phyloP scores from a whole-genome alignment of 2,797 vertebrate genomes.

The Oreochromis grahami region DNA sequence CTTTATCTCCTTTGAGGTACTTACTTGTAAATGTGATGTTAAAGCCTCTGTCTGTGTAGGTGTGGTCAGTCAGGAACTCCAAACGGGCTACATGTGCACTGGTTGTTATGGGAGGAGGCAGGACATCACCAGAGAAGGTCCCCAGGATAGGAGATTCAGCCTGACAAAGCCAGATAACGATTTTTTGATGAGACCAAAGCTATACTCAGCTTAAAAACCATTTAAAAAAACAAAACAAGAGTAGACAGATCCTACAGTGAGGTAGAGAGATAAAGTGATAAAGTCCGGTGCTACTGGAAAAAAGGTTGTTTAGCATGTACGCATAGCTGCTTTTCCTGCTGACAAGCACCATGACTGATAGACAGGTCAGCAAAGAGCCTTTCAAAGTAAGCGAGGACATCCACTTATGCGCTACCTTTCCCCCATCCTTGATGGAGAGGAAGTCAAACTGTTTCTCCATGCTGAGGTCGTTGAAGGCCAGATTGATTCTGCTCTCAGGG shows the following conservation, averaged over 20 bases:
- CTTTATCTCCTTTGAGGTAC: slow-evolving; percentile 38
- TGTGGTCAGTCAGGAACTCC: slow-evolving; percentile 98
- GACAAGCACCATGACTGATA: neutral
- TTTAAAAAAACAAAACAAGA: neutral
- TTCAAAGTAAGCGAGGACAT: slow-evolving; percentile 1
- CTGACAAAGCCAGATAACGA: slow-evolving; percentile 2
- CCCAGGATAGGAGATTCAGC: slow-evolving; percentile 94
- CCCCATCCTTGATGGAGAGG: slow-evolving; percentile 93
- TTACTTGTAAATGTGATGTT: slow-evolving; percentile 98
- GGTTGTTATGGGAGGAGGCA: slow-evolving; percentile 94
- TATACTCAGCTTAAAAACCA: neutral
- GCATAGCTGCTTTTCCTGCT: neutral
- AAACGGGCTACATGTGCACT: slow-evolving; percentile 91
- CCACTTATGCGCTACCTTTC: slow-evolving; percentile 69
- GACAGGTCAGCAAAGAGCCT: neutral
- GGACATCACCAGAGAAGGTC: slow-evolving; percentile 90
- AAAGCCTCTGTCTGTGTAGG: slow-evolving; percentile 95
- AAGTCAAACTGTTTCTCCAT: slow-evolving; percentile 99
- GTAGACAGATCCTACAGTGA: neutral
- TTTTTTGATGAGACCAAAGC: neutral
- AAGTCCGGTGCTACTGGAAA: neutral
- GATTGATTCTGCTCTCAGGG: slow-evolving; percentile 92
- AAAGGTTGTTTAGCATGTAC: neutral
- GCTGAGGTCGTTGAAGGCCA: slow-evolving; percentile 97
- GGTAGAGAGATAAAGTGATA: neutral